Conservation (phyloP, 1,140 invertebrate species). For the Drosophila micromelanica region DNA sequence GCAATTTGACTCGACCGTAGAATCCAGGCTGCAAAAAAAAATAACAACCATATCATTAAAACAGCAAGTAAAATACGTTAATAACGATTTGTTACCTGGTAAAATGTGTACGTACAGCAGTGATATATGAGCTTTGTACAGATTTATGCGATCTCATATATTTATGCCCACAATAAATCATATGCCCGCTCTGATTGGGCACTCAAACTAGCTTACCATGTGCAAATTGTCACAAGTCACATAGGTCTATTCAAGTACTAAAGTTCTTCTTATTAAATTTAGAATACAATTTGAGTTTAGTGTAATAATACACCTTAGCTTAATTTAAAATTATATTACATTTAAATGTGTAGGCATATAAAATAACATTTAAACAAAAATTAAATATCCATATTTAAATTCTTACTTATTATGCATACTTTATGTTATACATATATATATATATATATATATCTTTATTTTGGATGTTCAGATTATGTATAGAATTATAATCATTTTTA, state of each 20-base stretch:
- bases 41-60: constrained; percentile 16
- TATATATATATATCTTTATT: no score
- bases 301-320: no score
- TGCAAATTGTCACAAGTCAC: no score
- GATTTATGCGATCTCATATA: constrained; percentile 11
- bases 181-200: background rate
- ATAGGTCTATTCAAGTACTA: no score
- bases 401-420: no score
- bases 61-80: constrained; percentile 4
- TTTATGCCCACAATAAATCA: constrained; percentile 22
- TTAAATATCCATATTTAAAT: no score
- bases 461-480: background rate
- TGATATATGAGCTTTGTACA: constrained; percentile 7
- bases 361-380: no score
- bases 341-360: no score
- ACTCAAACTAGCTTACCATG: background rate
- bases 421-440: no score
- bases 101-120: background rate
- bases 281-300: no score
- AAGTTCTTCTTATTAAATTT: no score
- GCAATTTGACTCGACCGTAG: background rate
- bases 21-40: background rate
- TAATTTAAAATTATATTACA: no score
- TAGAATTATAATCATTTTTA: background rate
- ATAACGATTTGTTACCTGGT: constrained; percentile 19